Evolutionary conservation across 2,797 vertebrate genomes (phyloP).

Genomic region (Sebastes kiyomatsui): DNA sequence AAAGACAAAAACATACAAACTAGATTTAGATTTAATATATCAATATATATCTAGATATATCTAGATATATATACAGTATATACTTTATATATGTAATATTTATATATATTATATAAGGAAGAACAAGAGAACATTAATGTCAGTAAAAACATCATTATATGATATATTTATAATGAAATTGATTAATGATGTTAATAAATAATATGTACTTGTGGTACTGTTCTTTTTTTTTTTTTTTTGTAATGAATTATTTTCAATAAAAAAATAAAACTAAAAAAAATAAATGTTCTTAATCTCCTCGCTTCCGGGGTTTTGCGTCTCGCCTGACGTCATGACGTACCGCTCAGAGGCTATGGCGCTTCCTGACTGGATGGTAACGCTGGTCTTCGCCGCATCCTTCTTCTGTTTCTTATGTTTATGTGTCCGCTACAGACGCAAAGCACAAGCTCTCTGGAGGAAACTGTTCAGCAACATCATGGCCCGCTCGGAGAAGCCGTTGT

Average conservation of each 20-base stretch:
- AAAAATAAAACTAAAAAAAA: accelerated
- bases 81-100: background rate
- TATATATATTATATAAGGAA: background rate
- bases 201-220: background rate
- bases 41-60: no score
- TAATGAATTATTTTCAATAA: no score
- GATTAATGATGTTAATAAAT: background rate
- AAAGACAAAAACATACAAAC: background rate
- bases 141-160: background rate
- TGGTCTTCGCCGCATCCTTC: constrained; percentile 62
- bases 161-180: background rate
- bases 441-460: constrained; percentile 49
- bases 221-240: background rate
- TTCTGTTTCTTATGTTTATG: constrained; percentile 69
- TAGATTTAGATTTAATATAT: no score
- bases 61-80: no score
- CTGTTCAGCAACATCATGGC: constrained; percentile 83
- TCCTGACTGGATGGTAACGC: constrained; percentile 66
- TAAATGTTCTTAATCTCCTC: background rate
- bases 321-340: constrained; percentile 45
- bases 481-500: constrained; percentile 88
- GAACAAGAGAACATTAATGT: background rate
- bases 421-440: constrained; percentile 58
- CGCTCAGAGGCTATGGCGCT: constrained; percentile 66
- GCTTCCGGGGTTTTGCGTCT: constrained; percentile 2